Base-by-base conservation (phyloP, 2,113 vertebrate genomes). In the Triplophysa tibetana region DNA sequence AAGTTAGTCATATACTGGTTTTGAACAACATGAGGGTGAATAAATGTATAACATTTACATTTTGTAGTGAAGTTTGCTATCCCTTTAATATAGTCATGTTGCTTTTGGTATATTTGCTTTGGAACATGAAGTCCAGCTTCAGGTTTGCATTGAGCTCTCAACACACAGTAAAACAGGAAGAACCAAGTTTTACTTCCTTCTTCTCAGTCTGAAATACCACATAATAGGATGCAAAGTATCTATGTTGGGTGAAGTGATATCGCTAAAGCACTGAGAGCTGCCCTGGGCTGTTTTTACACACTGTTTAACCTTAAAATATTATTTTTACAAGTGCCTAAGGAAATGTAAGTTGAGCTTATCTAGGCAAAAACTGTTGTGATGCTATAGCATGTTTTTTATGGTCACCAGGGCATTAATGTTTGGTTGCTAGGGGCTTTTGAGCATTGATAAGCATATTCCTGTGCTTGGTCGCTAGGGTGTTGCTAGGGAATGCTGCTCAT, bases 181-280 rank as follows among this genome's bases (percentile, higher is more conserved):
- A 60, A 58, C 48, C 52, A 2, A 29, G 72, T 86, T 83, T 85
- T 73, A 80, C 68, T 83, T 86, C 85, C 75, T 83, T 54, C 60
- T 38, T 38, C 33, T 38, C 6, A 1, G 6, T 64, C 38, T 77
- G 54, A 41, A 75, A 60, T 11, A 48, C 66, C 64, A 66, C 70
- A 75, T 70, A 75, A 77, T 41, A 33, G 8, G 50, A 81, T 84
- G 75, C 79, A 84, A 75, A 84, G 62, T n/a, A 66, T 7, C 10
- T 56, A 61, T 70, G 29, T 1, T 26, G 70, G 43, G 54, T 73
- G 21, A 43, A 33, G 7, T n/a, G 38, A 48, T 69, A 24, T 77
- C 43, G 16, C 50, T n/a, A 6, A 43, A 2, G 38, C 61, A 26
- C n/a, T 52, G n/a, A 83, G 63, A 70, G 16, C 29, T 61, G 5